Percentiles rank a stretch among this genome's conserved stretches.
phyloP scores from a whole-genome alignment of 64 coral and sea anemone genomes.

The Acropora yongei region DNA sequence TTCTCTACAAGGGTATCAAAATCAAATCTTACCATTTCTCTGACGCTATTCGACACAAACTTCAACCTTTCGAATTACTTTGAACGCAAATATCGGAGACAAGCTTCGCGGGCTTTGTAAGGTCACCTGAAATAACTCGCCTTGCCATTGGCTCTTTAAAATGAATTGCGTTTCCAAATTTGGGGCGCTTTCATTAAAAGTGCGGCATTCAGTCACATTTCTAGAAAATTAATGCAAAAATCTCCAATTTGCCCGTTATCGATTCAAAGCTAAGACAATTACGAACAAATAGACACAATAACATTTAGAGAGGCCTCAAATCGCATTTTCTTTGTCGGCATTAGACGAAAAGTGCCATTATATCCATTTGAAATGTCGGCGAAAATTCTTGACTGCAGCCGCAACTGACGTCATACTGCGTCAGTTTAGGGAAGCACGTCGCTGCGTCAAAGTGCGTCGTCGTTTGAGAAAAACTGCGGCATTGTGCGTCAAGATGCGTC shows the following conservation, averaged over 20 bases:
- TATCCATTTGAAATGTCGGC: not conserved
- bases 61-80: not conserved
- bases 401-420: conserved; percentile 7
- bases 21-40: not conserved
- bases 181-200: not conserved
- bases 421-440: not conserved
- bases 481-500: not conserved
- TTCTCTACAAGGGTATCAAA: not conserved
- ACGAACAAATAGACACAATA: not conserved
- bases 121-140: not conserved
- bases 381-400: not conserved
- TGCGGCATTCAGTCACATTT: not conserved
- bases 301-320: not conserved
- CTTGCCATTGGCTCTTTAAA: not conserved
- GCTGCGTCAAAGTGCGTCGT: not conserved
- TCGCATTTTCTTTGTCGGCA: not conserved
- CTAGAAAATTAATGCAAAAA: not conserved
- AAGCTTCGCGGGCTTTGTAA: not conserved
- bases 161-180: not conserved
- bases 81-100: not conserved
- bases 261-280: not conserved
- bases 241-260: not conserved
- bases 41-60: not conserved
- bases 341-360: not conserved
- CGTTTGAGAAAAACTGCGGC: not conserved